Conservation (phyloP, 2,113 vertebrate species). For the Phasianus colchicus region DNA sequence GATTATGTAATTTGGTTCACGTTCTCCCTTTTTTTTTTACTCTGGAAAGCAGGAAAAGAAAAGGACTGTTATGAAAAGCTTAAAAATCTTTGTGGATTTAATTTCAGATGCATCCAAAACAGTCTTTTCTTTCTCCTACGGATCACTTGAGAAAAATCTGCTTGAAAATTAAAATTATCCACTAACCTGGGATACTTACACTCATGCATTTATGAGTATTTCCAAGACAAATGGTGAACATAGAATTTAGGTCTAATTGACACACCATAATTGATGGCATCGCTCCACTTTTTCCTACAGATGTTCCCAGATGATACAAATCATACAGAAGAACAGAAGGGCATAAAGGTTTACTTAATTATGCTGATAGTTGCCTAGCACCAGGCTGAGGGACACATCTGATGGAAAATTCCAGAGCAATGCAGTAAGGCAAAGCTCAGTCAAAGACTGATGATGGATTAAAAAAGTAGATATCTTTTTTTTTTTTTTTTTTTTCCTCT, state of each 20-base stretch:
- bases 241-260: not conserved
- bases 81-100: not conserved
- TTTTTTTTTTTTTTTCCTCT: not conserved
- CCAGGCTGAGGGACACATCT: not conserved
- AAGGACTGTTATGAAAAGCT: not conserved
- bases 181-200: not conserved
- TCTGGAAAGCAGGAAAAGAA: not conserved
- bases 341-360: not conserved
- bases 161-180: not conserved
- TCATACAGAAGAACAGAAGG: not conserved
- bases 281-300: not conserved
- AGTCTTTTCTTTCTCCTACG: not conserved
- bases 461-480: not conserved
- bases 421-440: not conserved
- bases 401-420: conserved; percentile 4
- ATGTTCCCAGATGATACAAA: not conserved
- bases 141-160: not conserved
- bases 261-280: not conserved
- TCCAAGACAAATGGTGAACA: not conserved
- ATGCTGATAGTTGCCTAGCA: not conserved
- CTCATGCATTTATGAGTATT: not conserved
- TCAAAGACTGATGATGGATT: not conserved
- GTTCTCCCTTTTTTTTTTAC: not conserved
- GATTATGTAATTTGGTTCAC: not conserved
- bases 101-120: not conserved